These are phyloP conservation scores for Fregetta grallaria DNA, from an alignment of 2,113 vertebrate species.

Conservation along the genomic window DNA sequence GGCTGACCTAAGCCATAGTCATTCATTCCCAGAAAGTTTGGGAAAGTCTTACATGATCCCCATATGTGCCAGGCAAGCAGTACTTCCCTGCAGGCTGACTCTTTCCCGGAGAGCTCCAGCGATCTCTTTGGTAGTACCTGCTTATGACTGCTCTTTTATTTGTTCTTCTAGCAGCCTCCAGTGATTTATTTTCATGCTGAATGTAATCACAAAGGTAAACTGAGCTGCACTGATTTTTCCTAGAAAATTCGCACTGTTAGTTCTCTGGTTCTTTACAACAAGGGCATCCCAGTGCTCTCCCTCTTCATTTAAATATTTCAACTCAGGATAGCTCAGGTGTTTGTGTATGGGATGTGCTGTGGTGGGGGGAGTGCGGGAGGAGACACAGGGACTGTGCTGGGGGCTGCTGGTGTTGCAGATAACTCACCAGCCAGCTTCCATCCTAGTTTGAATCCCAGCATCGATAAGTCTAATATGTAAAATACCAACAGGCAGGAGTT, in stretches of 20 bases:
- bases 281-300: background rate
- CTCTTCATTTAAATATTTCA: background rate
- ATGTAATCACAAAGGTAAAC: background rate
- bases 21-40: background rate
- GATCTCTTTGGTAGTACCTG: background rate
- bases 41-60: background rate
- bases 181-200: background rate
- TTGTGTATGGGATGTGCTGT: background rate
- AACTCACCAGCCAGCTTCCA: background rate
- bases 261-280: background rate
- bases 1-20: background rate
- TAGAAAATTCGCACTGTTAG: background rate
- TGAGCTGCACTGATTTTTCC: background rate
- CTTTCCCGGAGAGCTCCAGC: background rate
- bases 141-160: background rate
- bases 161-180: background rate
- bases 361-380: background rate
- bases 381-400: fast-evolving
- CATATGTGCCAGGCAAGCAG: fast-evolving
- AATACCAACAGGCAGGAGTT: background rate
- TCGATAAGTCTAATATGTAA: background rate
- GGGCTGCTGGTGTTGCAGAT: background rate
- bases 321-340: background rate
- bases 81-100: background rate
- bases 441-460: background rate